phyloP scores from a whole-genome alignment of 2,113 vertebrate species.

The pig (Sus scrofa) region DNA sequence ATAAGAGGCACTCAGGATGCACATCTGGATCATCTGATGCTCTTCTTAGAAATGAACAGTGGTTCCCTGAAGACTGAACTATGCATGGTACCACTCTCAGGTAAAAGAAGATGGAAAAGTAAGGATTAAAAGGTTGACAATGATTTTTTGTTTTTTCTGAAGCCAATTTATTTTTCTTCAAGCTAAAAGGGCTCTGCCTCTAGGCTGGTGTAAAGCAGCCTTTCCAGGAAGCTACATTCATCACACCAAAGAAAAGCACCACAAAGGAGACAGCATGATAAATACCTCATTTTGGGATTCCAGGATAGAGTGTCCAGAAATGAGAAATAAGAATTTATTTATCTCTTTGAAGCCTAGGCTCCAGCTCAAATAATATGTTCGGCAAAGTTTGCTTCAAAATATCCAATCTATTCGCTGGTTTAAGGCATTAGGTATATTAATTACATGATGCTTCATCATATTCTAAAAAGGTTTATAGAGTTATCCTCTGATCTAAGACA shows the following conservation, averaged over 20 bases:
- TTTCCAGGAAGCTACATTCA: slow-evolving; percentile 77
- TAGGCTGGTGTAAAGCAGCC: slow-evolving; percentile 29
- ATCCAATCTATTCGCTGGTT: slow-evolving; percentile 38
- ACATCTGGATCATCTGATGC: slow-evolving; percentile 19
- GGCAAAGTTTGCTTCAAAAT: slow-evolving; percentile 57
- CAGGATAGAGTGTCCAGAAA: slow-evolving; percentile 63
- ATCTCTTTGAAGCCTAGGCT: slow-evolving; percentile 54
- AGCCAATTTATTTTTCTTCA: slow-evolving; percentile 79
- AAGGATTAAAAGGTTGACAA: slow-evolving; percentile 75
- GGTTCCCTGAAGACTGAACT: slow-evolving; percentile 54
- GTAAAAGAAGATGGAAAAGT: slow-evolving; percentile 56
- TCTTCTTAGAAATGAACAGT: slow-evolving; percentile 63
- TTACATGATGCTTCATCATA: slow-evolving; percentile 55
- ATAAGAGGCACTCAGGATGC: slow-evolving; percentile 42
- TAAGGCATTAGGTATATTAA: slow-evolving; percentile 61
- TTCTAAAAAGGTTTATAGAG: slow-evolving; percentile 68
- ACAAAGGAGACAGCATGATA: slow-evolving; percentile 76
- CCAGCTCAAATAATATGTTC: slow-evolving; percentile 57
- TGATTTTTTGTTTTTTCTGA: slow-evolving; percentile 53
- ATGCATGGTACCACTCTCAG: not conserved
- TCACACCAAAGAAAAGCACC: slow-evolving; percentile 71
- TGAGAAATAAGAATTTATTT: slow-evolving; percentile 66
- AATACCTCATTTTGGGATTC: slow-evolving; percentile 64
- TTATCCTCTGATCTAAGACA: slow-evolving; percentile 62
- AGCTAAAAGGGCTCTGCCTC: slow-evolving; percentile 73